Evolutionary conservation across 2,797 vertebrate genomes (phyloP).

Genomic region (Microctenopoma stevenorrisi): DNA sequence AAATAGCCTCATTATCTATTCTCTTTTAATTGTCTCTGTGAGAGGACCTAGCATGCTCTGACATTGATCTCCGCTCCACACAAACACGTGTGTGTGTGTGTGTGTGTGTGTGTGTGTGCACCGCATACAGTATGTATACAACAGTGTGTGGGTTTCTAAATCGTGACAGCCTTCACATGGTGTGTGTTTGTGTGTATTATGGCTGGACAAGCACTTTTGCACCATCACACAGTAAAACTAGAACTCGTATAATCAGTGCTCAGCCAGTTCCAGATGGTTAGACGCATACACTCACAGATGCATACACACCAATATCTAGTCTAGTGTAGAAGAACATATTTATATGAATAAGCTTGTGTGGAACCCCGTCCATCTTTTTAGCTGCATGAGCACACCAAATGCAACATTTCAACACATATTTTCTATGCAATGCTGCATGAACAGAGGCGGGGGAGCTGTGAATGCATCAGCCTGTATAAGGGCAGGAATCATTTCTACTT

Average conservation of each 20-base stretch:
- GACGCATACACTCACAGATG: not conserved
- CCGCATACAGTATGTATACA: conserved; percentile 1
- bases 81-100: conserved; percentile 37
- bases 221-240: conserved; percentile 32
- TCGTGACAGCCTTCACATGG: conserved; percentile 54
- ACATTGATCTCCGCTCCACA: conserved; percentile 67
- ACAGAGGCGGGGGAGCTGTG: conserved; percentile 2
- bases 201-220: conserved; percentile 50
- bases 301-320: not conserved
- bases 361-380: not conserved
- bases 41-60: conserved; percentile 62
- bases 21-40: conserved; percentile 78
- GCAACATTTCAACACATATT: not conserved
- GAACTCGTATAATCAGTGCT: conserved; percentile 44
- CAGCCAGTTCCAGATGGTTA: conserved; percentile 34
- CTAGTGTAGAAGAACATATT: conserved; percentile 6
- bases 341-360: conserved; percentile 17
- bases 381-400: conserved; percentile 5
- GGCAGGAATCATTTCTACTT: conserved; percentile 19
- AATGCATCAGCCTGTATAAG: conserved; percentile 19
- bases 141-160: conserved; percentile 23
- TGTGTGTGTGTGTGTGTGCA: not conserved
- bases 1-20: conserved; percentile 83
- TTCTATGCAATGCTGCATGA: not conserved
- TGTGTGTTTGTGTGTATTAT: conserved; percentile 40